Base-by-base conservation (phyloP, 2,113 vertebrate genomes). In the Elaphurus davidianus region DNA sequence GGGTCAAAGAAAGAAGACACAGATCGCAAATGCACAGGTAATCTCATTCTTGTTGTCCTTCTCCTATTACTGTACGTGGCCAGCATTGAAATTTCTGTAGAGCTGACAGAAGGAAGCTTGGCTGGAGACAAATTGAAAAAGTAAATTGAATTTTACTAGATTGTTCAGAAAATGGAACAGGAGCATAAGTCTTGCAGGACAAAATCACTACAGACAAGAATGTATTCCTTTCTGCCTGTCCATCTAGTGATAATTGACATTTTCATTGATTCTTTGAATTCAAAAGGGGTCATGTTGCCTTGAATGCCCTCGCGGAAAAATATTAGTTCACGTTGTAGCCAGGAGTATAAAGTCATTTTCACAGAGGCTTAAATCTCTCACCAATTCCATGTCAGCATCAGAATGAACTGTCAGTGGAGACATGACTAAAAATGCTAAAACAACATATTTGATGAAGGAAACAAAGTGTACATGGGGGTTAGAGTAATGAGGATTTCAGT, bases 1-100 rank as follows among this genome's bases (percentile, higher is more conserved):
- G 99, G 99, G 28, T 99, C 99, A 3, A 99, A 99, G 98, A 99
- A 99, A 94, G 99, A 99, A 96, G 99, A 99, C 97, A 99, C 99
- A 0, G 99, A 99, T 97, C 99, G 99, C 25, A 99, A 99, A 98
- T 99, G 99, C 98, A 99, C 99, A 99, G 99, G 99, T 99, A 98
- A 98, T 74, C 28, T 79, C 98, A 27, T 97, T 91, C 23, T 10
- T 25, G 4, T 90, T 59, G 87, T 87, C 93, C 84, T 97, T 67
- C 96, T 95, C 27, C 0, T n/a, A 81, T 92, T 33, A 25, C 55
- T 92, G 87, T 85, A 43, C 1, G 1, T 45, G 96, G 92, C 97
- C 90, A 87, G 97, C 27, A 2, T 59, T 15, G 86, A 62, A 52
- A 91, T 55, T 33, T 21, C 97, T 97, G 91, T 40, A 0, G 30